These are phyloP conservation scores for Cherax destructor DNA, from an alignment of 1,140 invertebrate species.

Conservation along the genomic window DNA sequence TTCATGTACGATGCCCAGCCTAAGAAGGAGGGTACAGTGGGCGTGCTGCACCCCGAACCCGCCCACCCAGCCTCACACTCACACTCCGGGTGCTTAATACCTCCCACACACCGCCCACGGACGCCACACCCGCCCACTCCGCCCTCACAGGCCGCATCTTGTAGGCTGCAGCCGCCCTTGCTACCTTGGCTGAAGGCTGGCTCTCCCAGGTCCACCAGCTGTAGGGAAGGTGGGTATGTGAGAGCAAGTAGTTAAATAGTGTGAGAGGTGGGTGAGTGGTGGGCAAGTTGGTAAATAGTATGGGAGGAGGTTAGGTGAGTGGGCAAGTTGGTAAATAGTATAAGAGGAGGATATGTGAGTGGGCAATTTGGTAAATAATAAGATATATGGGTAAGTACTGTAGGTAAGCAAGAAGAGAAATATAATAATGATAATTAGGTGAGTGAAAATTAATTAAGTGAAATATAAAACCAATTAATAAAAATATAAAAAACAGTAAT, in stretches of 20 bases:
- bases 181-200: constrained; percentile 47
- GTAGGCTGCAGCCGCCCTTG: not conserved
- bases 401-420: no score
- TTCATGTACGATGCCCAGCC: not conserved
- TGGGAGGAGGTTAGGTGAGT: no score
- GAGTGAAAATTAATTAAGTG: no score
- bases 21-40: constrained; percentile 17
- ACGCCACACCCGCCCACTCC: constrained; percentile 10
- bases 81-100: constrained; percentile 25
- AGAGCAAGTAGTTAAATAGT: not conserved
- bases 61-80: constrained; percentile 37
- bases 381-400: no score
- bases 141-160: constrained; percentile 23
- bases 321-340: not conserved
- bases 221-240: not conserved
- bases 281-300: no score
- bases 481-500: no score
- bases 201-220: constrained; percentile 44
- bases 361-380: no score
- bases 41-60: constrained; percentile 6
- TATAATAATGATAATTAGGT: no score
- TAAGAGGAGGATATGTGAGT: no score
- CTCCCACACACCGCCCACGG: constrained; percentile 27
- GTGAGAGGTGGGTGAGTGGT: not conserved
- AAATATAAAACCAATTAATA: no score